Evolutionary conservation across 2,888 invertebrate species (phyloP).

Genomic region (Hipparchia sbordonii): DNA sequence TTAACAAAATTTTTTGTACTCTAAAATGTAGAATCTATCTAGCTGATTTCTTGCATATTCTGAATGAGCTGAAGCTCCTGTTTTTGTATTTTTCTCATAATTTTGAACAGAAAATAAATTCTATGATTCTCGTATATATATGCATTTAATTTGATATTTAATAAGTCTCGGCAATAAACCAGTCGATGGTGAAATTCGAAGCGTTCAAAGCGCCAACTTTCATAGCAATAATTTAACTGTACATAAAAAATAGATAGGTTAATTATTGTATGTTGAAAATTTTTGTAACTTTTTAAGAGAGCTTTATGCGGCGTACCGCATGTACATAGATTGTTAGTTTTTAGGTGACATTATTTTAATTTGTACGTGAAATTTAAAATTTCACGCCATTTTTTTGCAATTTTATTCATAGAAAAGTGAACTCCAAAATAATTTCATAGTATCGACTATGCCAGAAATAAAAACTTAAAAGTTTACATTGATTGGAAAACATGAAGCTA

Average conservation of each 20-base stretch:
- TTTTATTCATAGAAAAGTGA: slow-evolving; percentile 37
- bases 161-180: slow-evolving; percentile 68
- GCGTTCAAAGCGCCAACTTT: slow-evolving; percentile 79
- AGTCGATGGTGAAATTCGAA: slow-evolving; percentile 60
- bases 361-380: slow-evolving; percentile 74
- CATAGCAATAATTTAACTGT: slow-evolving; percentile 82
- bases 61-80: neutral
- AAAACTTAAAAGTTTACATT: slow-evolving; percentile 1
- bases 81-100: neutral
- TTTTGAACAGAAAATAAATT: slow-evolving; percentile 37
- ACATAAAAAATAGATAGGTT: slow-evolving; percentile 78
- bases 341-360: slow-evolving; percentile 51
- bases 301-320: slow-evolving; percentile 74
- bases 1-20: neutral
- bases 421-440: slow-evolving; percentile 27
- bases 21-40: neutral
- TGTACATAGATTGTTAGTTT: slow-evolving; percentile 66
- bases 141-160: slow-evolving; percentile 58
- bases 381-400: slow-evolving; percentile 52
- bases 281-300: slow-evolving; percentile 81
- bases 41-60: neutral
- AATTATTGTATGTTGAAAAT: slow-evolving; percentile 70
- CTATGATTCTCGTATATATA: slow-evolving; percentile 10
- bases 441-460: neutral
- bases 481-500: neutral